Evolutionary conservation across 2,113 vertebrate species (phyloP), one percentile per base, ranked within the genome.

Genomic region (Dicaeum eximium): DNA sequence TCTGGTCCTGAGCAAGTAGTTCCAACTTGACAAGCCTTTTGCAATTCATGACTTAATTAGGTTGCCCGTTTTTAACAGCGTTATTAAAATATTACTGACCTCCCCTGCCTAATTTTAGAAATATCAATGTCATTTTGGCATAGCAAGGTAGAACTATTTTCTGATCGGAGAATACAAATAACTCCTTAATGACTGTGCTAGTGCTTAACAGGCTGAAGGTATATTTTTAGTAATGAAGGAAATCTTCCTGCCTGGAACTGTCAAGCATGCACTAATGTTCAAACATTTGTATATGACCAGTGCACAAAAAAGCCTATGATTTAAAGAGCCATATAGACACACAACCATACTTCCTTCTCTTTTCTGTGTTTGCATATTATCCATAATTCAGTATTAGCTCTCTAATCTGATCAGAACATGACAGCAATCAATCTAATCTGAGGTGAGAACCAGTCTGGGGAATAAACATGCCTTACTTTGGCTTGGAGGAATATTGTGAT

Each of bases 1-100:
- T 72, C 72, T 80, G n/a, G 33, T 92, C 45, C 53, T 80, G 27
- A 75, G 28, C 66, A 73, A 80, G 66, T 13, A 80, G 71, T 42
- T 92, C 28, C 15, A 45, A 30, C 74, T 82, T 86, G 58, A 82
- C 91, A 86, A 91, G 27, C 47, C n/a, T 92, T 82, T 86, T 80
- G 81, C 74, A 93, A 80, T 80, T 93, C 74, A 70, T 88, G 89
- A 71, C 87, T 95, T 94, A 87, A 94, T 92, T 93, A 95, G 85
- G 79, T 14, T 96, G 82, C 64, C 50, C 72, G 17, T 80, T 94
- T 93, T 90, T 90, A 85, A 79, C 57, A 35, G 62, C 18, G 54
- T 79, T 96, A 82, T 94, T 94, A 82, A 94, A 93, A 93, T 81
- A 61, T 82, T 69, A 69, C 66, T 95, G 92, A 95, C 66, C 81